These are phyloP conservation scores for Nycticebus coucang DNA, from an alignment of 2,113 vertebrate genomes.

Conservation along the genomic window DNA sequence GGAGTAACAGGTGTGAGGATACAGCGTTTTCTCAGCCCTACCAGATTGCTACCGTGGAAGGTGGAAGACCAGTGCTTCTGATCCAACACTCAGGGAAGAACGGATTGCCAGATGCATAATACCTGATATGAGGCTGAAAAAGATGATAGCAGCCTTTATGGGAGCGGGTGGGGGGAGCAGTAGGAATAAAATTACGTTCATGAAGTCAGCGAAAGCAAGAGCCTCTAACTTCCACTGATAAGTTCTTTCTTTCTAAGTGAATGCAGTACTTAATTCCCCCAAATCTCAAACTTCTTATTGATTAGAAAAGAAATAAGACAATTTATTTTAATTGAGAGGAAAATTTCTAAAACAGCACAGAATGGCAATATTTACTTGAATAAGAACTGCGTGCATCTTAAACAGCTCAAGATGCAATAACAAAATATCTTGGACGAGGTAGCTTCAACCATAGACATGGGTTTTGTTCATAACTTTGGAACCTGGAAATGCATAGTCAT, in stretches of 20 bases:
- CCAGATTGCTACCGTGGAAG: neutral
- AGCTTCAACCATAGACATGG: neutral
- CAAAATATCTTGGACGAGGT: neutral
- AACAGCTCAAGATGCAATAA: neutral
- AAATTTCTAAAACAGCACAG: neutral
- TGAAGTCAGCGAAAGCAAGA: neutral
- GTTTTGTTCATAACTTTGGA: neutral
- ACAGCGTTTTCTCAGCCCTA: neutral
- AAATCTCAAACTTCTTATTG: neutral
- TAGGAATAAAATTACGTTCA: neutral
- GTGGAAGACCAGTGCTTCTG: neutral
- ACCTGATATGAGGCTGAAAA: neutral
- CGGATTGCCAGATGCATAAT: neutral
- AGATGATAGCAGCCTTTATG: neutral
- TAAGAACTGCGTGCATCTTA: neutral
- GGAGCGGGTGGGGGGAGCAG: too few relatives aligned
- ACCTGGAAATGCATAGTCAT: neutral
- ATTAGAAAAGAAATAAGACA: neutral
- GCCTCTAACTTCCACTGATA: neutral
- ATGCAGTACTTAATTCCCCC: neutral
- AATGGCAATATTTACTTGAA: neutral
- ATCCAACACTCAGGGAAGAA: neutral
- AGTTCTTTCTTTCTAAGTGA: neutral
- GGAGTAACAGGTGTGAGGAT: accelerated
- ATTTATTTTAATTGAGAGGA: neutral